A percentile compares a stretch with the other conserved stretches of the same genome.
Evolutionary conservation across 2,113 vertebrate species (phyloP).

Genomic region (Maccullochella peelii): DNA sequence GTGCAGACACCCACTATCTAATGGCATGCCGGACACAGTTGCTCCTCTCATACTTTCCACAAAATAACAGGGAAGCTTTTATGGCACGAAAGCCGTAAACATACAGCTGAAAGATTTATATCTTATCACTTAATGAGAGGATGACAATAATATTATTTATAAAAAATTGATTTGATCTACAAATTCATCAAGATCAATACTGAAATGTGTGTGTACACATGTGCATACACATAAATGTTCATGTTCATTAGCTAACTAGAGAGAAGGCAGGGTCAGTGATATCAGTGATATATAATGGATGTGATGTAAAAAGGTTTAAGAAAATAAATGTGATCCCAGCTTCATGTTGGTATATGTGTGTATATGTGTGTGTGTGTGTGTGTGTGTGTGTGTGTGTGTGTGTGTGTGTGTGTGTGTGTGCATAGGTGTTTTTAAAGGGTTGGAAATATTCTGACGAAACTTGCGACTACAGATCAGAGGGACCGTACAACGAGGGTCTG

Average conservation of each 20-base stretch:
- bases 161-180: not conserved
- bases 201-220: not conserved
- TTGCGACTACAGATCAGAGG: slow-evolving; percentile 41
- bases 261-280: not conserved
- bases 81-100: not conserved
- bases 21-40: not conserved
- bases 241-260: not conserved
- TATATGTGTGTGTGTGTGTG: not conserved
- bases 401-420: slow-evolving; percentile 15
- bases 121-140: not conserved
- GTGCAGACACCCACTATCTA: not conserved
- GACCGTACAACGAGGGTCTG: slow-evolving; percentile 60
- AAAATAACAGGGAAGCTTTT: not conserved
- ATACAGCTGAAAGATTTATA: not conserved
- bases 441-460: slow-evolving; percentile 63
- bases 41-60: not conserved
- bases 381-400: slow-evolving; percentile 15
- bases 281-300: not conserved
- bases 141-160: not conserved
- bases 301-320: slow-evolving; percentile 7
- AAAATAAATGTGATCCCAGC: slow-evolving; percentile 31
- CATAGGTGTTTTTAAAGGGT: slow-evolving; percentile 46
- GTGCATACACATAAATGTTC: too few species aligned
- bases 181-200: not conserved
- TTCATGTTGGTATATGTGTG: slow-evolving; percentile 12